Conservation (phyloP, 1,140 invertebrate species). For the Batillaria attramentaria region DNA sequence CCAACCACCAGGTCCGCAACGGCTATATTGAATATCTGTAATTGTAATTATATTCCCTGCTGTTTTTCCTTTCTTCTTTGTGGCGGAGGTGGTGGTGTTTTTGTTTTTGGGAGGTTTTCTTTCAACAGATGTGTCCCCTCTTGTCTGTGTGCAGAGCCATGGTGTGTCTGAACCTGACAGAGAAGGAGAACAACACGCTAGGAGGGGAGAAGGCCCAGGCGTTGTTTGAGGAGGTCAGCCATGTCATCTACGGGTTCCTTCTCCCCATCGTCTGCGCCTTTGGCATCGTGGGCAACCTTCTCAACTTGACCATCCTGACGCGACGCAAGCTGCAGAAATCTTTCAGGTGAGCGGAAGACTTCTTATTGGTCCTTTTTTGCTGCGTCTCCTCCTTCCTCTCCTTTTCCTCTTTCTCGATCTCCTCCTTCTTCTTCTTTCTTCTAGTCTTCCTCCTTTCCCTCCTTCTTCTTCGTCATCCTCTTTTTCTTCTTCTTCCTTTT, state of each 20-base stretch:
- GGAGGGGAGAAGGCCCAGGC: constrained; percentile 38
- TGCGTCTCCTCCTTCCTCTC: too few relatives aligned
- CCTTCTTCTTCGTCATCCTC: too few relatives aligned
- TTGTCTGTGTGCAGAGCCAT: constrained; percentile 23
- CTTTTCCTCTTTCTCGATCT: too few relatives aligned
- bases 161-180: constrained; percentile 30
- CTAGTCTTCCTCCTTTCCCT: too few relatives aligned
- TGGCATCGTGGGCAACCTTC: constrained; percentile 67
- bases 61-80: not conserved
- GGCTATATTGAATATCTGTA: not conserved
- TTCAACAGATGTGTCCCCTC: not conserved
- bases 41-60: not conserved
- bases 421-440: too few relatives aligned
- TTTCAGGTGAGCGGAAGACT: too few relatives aligned
- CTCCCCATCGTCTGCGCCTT: constrained; percentile 64
- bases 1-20: not conserved
- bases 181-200: constrained; percentile 13
- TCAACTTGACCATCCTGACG: constrained; percentile 67
- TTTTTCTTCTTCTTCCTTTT: too few relatives aligned
- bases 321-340: constrained; percentile 61
- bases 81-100: too few relatives aligned
- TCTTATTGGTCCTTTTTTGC: too few relatives aligned
- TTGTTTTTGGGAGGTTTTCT: too few relatives aligned
- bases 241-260: constrained; percentile 55
- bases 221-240: constrained; percentile 48